Evolutionary conservation across 23 tunicate species (phyloP).

Genomic region (Phallusia fumigata): DNA sequence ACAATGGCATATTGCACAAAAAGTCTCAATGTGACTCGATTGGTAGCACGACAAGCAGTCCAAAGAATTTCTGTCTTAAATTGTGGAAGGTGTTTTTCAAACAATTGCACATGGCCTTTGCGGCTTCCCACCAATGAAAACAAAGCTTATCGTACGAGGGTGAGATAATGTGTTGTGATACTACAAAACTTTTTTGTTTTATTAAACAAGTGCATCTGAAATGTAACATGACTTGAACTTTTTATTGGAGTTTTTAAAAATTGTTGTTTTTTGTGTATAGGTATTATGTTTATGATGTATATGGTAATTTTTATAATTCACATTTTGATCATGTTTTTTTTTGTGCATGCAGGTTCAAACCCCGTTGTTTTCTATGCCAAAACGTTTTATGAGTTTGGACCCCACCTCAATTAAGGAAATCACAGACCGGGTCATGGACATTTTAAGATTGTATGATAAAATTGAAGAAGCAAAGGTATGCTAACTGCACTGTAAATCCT

Average conservation of each 20-base stretch:
- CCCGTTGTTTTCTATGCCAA: slow-evolving; percentile 12
- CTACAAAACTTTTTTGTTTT: neutral
- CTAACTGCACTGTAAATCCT: neutral
- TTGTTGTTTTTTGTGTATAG: too few relatives aligned
- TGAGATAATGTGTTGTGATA: neutral
- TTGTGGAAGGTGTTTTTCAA: neutral
- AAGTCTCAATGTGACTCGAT: neutral
- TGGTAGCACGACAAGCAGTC: neutral
- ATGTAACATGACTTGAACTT: too few relatives aligned
- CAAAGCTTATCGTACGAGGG: neutral
- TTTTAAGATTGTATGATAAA: slow-evolving; percentile 70
- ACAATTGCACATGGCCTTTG: neutral
- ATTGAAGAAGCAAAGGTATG: slow-evolving; percentile 68
- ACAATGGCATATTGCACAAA: neutral
- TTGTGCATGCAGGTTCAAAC: neutral
- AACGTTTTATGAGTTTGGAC: slow-evolving; percentile 55
- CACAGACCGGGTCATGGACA: slow-evolving; percentile 59
- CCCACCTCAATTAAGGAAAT: slow-evolving; percentile 55
- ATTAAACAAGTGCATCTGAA: too few relatives aligned
- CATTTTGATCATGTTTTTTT: neutral
- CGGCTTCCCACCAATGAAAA: neutral
- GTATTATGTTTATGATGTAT: too few relatives aligned
- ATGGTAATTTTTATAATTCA: neutral
- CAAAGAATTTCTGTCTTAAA: neutral
- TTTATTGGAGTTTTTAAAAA: too few relatives aligned